Conservation (phyloP, 2,888 invertebrate genomes). For the Lasioglossum calceatum region DNA sequence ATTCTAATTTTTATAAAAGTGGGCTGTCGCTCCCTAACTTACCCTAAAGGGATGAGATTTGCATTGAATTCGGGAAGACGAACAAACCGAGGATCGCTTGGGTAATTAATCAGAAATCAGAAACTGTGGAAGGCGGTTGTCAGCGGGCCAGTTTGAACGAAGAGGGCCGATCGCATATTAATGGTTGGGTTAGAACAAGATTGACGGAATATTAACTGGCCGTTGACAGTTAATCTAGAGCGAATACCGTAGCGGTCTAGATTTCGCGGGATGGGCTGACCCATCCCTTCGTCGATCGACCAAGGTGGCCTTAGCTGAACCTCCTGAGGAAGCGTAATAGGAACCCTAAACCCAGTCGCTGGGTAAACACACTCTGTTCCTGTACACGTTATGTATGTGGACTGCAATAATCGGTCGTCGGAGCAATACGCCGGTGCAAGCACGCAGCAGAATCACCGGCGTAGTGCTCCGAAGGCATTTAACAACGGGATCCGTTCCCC, state of each 20-base stretch:
- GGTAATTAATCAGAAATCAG: not conserved
- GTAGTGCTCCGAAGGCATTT: not conserved
- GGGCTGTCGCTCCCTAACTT: too few species aligned
- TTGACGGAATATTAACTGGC: conserved; percentile 18
- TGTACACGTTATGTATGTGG: not conserved
- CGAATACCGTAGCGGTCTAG: not conserved
- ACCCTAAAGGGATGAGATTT: not conserved
- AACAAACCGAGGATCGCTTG: not conserved
- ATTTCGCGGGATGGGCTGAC: not conserved
- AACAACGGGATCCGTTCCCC: not conserved
- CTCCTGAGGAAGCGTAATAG: not conserved
- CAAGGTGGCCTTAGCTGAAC: not conserved
- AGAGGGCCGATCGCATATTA: not conserved
- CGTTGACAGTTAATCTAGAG: conserved; percentile 21
- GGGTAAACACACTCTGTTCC: not conserved
- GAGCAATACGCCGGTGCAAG: not conserved
- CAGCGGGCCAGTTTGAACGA: not conserved
- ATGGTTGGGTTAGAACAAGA: conserved; percentile 5
- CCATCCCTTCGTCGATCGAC: conserved; percentile 1
- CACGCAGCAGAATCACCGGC: too few species aligned
- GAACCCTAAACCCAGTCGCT: conserved; percentile 4
- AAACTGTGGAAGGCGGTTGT: not conserved
- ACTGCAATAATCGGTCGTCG: conserved; percentile 22
- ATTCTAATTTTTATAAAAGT: too few species aligned
- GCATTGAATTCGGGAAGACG: not conserved